These are phyloP conservation scores for Ardeotis arabs DNA, from an alignment of 2,113 vertebrate genomes.

Conservation along the genomic window DNA sequence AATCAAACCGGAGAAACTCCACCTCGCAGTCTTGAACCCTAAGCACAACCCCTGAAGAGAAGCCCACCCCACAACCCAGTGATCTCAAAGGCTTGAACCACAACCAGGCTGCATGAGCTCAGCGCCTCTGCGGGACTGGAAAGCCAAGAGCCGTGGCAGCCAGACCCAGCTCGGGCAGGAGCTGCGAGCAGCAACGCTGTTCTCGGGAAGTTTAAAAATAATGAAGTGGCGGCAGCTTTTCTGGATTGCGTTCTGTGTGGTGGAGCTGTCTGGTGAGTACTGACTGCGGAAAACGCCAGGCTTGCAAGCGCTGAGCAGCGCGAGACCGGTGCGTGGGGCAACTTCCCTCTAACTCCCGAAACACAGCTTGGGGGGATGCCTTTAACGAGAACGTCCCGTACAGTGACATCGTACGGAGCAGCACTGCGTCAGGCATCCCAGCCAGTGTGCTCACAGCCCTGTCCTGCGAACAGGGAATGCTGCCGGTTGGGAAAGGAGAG, in stretches of 20 bases:
- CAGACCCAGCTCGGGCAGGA: neutral
- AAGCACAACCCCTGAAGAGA: constrained; percentile 60
- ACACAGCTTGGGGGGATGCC: neutral
- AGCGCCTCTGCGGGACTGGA: constrained; percentile 33
- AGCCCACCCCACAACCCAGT: constrained; percentile 43
- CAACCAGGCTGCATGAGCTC: constrained; percentile 32
- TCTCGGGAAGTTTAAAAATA: neutral
- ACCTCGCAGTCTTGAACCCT: constrained; percentile 35
- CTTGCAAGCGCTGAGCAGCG: neutral
- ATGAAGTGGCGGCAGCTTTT: constrained; percentile 60
- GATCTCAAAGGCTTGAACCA: constrained; percentile 58
- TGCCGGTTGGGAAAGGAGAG: neutral
- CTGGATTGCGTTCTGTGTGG: constrained; percentile 43
- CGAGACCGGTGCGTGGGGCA: neutral
- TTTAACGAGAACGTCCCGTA: accelerated
- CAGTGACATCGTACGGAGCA: neutral
- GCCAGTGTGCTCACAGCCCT: accelerated
- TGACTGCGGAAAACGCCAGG: accelerated
- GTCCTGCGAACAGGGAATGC: neutral
- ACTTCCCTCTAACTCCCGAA: neutral
- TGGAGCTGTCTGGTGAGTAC: constrained; percentile 72
- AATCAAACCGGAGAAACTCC: constrained; percentile 51
- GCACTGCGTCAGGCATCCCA: neutral
- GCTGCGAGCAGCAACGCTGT: constrained; percentile 39
- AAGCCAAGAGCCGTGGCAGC: neutral